Conservation (phyloP, 2,888 invertebrate genomes). For the Microplitis deprimator region DNA sequence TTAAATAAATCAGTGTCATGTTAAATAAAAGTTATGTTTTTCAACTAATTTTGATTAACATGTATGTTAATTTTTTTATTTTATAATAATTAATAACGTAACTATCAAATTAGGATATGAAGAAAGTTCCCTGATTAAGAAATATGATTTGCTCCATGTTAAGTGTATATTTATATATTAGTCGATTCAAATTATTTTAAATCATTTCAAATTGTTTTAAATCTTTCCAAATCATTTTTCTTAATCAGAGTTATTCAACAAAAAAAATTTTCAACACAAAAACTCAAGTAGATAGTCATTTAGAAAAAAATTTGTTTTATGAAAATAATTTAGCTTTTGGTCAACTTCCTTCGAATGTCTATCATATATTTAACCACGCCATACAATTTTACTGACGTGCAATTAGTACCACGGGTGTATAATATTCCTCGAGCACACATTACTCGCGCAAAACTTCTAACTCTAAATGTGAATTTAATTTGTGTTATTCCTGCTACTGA, state of each 20-base stretch:
- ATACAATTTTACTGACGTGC: conserved; percentile 51
- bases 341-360: conserved; percentile 37
- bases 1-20: neutral
- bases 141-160: too few relatives aligned
- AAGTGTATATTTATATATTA: too few relatives aligned
- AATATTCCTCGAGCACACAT: conserved; percentile 43
- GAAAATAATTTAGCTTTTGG: conserved; percentile 28
- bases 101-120: too few relatives aligned
- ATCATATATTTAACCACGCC: conserved; percentile 45
- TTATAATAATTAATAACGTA: too few relatives aligned
- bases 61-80: neutral
- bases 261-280: neutral
- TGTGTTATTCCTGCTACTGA: conserved; percentile 5
- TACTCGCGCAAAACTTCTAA: conserved; percentile 43
- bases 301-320: too few relatives aligned
- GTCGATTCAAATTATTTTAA: too few relatives aligned
- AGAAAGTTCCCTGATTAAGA: too few relatives aligned
- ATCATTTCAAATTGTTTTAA: too few relatives aligned
- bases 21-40: too few relatives aligned
- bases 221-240: too few relatives aligned
- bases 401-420: conserved; percentile 53
- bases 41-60: neutral
- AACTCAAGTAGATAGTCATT: neutral
- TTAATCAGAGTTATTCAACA: too few relatives aligned
- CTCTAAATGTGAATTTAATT: conserved; percentile 23